Conservation (phyloP, 2,113 vertebrate genomes). For the Triplophysa dalaica region DNA sequence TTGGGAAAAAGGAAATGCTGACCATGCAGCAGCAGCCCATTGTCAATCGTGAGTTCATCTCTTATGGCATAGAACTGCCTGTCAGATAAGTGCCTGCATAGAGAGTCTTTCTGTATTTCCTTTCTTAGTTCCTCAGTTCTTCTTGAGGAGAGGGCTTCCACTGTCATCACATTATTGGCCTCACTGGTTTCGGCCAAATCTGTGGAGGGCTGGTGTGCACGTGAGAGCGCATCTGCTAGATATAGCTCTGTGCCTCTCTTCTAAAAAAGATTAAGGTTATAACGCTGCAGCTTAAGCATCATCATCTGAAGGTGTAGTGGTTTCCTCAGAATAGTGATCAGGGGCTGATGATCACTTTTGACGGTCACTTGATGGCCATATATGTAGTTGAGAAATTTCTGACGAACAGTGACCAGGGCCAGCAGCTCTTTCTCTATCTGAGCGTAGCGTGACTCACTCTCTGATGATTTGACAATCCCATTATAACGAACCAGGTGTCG, state of each 20-base stretch:
- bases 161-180: background rate
- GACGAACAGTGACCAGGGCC: too few species aligned
- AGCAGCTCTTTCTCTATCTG: too few species aligned
- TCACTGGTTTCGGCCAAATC: background rate
- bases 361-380: too few species aligned
- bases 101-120: too few species aligned
- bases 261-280: constrained; percentile 22
- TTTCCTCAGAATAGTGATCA: background rate
- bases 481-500: too few species aligned
- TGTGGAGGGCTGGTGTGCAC: constrained; percentile 13
- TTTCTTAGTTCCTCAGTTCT: too few species aligned
- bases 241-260: constrained; percentile 32
- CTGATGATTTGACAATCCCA: too few species aligned
- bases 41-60: background rate
- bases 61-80: constrained; percentile 8
- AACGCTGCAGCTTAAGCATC: constrained; percentile 15
- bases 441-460: too few species aligned
- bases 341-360: too few species aligned
- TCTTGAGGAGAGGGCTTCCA: too few species aligned
- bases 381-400: too few species aligned
- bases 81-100: constrained; percentile 7
- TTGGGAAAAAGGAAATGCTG: background rate
- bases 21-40: background rate
- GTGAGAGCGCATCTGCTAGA: constrained; percentile 11
- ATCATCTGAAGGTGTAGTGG: too few species aligned